Evolutionary conservation across 1,140 invertebrate species (phyloP).

Genomic region (Chrysoperla carnea): DNA sequence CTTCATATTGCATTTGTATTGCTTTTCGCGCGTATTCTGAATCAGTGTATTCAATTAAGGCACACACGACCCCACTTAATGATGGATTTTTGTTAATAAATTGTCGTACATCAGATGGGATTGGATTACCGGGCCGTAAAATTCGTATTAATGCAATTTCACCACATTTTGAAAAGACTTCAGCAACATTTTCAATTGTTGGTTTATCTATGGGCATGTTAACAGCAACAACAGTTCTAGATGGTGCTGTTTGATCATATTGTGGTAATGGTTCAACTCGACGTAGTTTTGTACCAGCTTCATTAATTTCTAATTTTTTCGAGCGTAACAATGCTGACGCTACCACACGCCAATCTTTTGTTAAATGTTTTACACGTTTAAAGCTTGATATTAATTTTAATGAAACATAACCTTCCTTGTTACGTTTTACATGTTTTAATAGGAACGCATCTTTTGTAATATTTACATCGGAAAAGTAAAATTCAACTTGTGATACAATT

Average conservation of each 20-base stretch:
- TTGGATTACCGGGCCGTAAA: conserved; percentile 66
- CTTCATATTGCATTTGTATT: conserved; percentile 30
- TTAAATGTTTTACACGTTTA: conserved; percentile 80
- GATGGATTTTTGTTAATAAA: conserved; percentile 83
- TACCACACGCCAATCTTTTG: conserved; percentile 84
- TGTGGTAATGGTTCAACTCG: conserved; percentile 68
- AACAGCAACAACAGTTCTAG: conserved; percentile 75
- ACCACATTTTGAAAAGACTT: conserved; percentile 70
- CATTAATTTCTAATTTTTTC: conserved; percentile 73
- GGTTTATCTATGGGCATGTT: conserved; percentile 68
- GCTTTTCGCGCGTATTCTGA: conserved; percentile 69
- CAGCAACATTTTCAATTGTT: conserved; percentile 71
- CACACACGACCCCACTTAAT: conserved; percentile 64
- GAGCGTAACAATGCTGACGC: conserved; percentile 65
- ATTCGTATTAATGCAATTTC: conserved; percentile 77
- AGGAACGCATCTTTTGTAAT: conserved; percentile 90
- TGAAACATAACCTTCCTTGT: conserved; percentile 89
- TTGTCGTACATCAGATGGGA: conserved; percentile 74
- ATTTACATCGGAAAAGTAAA: conserved; percentile 88
- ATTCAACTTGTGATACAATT: conserved; percentile 74
- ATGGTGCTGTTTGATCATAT: conserved; percentile 79
- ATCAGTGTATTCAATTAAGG: conserved; percentile 76
- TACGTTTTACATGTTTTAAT: conserved; percentile 81
- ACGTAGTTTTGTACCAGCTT: conserved; percentile 77
- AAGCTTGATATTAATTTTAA: conserved; percentile 87